Evolutionary conservation across 2,113 vertebrate species (phyloP).

Genomic region (Rhegmatorhina hoffmannsi): DNA sequence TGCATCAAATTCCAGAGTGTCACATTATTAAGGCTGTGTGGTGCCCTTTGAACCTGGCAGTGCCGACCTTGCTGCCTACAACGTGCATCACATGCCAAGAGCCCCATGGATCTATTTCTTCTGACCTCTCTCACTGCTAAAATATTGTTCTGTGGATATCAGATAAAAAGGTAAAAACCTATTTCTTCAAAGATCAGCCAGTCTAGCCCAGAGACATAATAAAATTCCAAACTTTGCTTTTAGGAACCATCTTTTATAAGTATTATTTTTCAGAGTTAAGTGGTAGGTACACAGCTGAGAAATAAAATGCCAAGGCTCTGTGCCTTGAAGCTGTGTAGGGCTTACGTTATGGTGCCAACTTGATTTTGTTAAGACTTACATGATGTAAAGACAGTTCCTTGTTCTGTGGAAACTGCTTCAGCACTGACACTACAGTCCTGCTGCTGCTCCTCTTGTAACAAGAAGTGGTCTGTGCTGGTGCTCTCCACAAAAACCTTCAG

Average conservation of each 20-base stretch:
- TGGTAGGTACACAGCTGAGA: slow-evolving; percentile 76
- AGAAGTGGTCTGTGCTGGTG: background rate
- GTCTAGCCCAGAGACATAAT: slow-evolving; percentile 91
- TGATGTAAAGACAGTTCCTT: background rate
- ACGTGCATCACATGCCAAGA: slow-evolving; percentile 70
- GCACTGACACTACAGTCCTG: background rate
- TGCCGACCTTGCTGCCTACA: slow-evolving; percentile 73
- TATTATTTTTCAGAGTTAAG: slow-evolving; percentile 91
- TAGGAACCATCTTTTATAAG: slow-evolving; percentile 90
- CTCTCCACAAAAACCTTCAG: background rate
- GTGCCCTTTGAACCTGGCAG: slow-evolving; percentile 79
- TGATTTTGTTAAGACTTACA: background rate
- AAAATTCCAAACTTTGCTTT: slow-evolving; percentile 92
- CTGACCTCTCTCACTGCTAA: slow-evolving; percentile 82
- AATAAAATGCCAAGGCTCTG: slow-evolving; percentile 29
- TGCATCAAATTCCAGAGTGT: slow-evolving; percentile 79
- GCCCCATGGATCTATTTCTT: slow-evolving; percentile 75
- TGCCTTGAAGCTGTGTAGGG: background rate
- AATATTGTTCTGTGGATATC: slow-evolving; percentile 88
- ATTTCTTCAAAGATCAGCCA: slow-evolving; percentile 90
- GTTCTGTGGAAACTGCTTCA: background rate
- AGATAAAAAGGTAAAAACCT: slow-evolving; percentile 95
- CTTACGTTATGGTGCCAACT: background rate
- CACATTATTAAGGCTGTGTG: slow-evolving; percentile 74
- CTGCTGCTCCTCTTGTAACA: background rate